Evolutionary conservation across 2,888 invertebrate genomes (phyloP).

Genomic region (Tetragonisca angustula): DNA sequence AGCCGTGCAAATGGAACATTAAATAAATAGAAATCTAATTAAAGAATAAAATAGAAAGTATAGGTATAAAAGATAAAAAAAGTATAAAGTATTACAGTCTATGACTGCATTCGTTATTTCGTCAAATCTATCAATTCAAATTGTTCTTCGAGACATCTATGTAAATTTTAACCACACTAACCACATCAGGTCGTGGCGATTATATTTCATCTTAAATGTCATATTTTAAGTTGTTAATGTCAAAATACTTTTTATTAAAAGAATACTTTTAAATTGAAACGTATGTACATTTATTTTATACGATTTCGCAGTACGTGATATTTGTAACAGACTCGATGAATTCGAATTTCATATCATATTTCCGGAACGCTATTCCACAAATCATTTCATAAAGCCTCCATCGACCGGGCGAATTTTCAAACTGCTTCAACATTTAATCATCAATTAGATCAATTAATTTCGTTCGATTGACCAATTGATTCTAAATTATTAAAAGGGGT

Average conservation of each 20-base stretch:
- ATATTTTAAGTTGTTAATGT: not conserved
- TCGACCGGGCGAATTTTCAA: not conserved
- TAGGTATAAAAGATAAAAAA: no score
- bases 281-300: not conserved
- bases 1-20: no score
- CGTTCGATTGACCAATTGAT: not conserved
- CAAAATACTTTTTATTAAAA: not conserved
- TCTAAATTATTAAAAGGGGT: not conserved
- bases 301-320: not conserved
- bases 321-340: not conserved
- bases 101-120: no score
- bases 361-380: not conserved
- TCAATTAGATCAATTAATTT: not conserved
- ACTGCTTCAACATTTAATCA: not conserved
- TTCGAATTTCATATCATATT: not conserved
- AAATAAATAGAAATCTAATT: no score
- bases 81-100: no score
- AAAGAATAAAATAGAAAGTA: no score
- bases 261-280: not conserved
- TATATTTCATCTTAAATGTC: no score
- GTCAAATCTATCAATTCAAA: no score
- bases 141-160: no score
- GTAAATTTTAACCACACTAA: no score
- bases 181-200: no score
- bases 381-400: not conserved